phyloP scores from a whole-genome alignment of 2,113 vertebrate genomes.

The Sinocyclocheilus anophthalmus region DNA sequence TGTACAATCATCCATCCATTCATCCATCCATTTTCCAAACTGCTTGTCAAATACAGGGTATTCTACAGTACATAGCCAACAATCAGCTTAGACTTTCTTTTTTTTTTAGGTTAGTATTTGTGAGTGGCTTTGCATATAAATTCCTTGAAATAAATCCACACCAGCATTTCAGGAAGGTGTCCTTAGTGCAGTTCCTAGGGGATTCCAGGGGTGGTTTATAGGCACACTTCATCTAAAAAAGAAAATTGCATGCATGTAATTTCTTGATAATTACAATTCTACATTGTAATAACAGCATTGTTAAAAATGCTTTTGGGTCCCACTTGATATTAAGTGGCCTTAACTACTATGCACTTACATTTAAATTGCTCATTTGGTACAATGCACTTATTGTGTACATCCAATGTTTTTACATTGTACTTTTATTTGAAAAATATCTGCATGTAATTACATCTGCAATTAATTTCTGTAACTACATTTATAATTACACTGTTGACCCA shows the following conservation, averaged over 20 bases:
- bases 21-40: neutral
- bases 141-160: constrained; percentile 1
- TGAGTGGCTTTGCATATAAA: neutral
- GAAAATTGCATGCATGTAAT: neutral
- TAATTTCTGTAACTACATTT: too few species aligned
- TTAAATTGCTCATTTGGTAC: too few species aligned
- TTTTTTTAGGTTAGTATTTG: neutral
- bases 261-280: neutral
- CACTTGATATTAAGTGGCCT: too few species aligned
- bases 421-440: too few species aligned
- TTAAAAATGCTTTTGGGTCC: too few species aligned
- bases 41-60: neutral
- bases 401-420: too few species aligned
- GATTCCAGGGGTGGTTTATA: neutral
- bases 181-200: fast-evolving
- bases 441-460: too few species aligned
- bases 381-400: too few species aligned
- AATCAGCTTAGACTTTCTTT: neutral
- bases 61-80: neutral
- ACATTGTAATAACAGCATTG: neutral
- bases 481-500: too few species aligned
- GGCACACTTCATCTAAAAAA: neutral
- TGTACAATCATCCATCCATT: neutral
- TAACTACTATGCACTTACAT: too few species aligned
- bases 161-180: constrained; percentile 26